Conservation (phyloP, 2,797 vertebrate genomes). For the Mus spretus region DNA sequence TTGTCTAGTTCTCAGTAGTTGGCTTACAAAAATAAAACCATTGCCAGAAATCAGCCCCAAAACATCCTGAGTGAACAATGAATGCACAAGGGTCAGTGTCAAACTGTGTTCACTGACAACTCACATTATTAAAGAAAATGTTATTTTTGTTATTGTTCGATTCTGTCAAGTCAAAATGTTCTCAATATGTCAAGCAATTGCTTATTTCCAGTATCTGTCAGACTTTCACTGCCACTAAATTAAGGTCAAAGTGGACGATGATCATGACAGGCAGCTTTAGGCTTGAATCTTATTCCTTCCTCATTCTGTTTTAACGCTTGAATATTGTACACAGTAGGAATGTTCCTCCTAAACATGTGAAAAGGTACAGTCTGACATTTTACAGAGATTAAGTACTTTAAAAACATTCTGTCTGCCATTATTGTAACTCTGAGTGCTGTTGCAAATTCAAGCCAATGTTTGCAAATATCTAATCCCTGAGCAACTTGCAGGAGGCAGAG, state of each 20-base stretch:
- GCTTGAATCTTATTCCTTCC: constrained; percentile 56
- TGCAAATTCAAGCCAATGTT: constrained; percentile 58
- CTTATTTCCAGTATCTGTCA: constrained; percentile 68
- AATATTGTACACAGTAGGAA: constrained; percentile 55
- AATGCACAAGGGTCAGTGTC: constrained; percentile 59
- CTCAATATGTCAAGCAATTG: constrained; percentile 74
- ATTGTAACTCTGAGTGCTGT: background rate
- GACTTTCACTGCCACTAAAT: constrained; percentile 49
- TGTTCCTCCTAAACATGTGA: constrained; percentile 20
- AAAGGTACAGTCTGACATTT: constrained; percentile 70
- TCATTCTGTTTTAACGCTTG: constrained; percentile 61
- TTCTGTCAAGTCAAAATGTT: constrained; percentile 72
- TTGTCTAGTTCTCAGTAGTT: constrained; percentile 42
- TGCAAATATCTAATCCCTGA: constrained; percentile 64
- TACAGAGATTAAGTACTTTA: constrained; percentile 66
- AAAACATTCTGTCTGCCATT: constrained; percentile 56
- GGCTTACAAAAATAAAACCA: constrained; percentile 48
- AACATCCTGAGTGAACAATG: constrained; percentile 57
- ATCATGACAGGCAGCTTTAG: constrained; percentile 39
- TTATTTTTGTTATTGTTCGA: constrained; percentile 66
- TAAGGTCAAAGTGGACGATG: constrained; percentile 77
- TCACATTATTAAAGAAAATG: constrained; percentile 83
- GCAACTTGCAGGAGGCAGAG: constrained; percentile 17
- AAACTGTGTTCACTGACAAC: constrained; percentile 75
- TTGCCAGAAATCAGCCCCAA: constrained; percentile 47